Evolutionary conservation across 2,888 invertebrate species (phyloP).

Genomic region (Sarcophaga rosellei): DNA sequence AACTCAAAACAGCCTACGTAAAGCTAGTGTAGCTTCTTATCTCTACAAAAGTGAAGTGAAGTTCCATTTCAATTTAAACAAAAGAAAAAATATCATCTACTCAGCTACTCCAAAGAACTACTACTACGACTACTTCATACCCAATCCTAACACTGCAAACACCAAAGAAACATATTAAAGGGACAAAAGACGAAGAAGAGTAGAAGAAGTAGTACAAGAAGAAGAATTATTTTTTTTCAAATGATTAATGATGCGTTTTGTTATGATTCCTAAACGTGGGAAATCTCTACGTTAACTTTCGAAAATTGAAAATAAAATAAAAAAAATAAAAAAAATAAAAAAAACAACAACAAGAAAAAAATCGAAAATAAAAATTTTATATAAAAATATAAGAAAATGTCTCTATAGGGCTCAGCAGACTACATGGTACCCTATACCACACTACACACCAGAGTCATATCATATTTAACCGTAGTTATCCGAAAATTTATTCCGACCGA

Average conservation of each 20-base stretch:
- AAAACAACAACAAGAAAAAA: slow-evolving; percentile 16
- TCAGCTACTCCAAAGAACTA: background rate
- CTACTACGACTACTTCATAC: slow-evolving; percentile 3
- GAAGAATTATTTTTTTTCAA: slow-evolving; percentile 45
- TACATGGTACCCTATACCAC: too few species aligned
- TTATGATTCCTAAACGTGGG: slow-evolving; percentile 80
- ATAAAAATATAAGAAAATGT: background rate
- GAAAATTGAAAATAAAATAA: slow-evolving; percentile 32
- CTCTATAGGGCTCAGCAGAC: too few species aligned
- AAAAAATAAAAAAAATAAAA: slow-evolving; percentile 14
- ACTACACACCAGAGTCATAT: too few species aligned
- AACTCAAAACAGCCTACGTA: slow-evolving; percentile 42
- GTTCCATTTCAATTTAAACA: slow-evolving; percentile 40
- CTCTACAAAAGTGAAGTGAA: slow-evolving; percentile 11
- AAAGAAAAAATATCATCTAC: slow-evolving; percentile 1
- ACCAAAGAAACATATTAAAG: slow-evolving; percentile 15
- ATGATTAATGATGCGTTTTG: slow-evolving; percentile 79
- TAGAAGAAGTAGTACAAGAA: slow-evolving; percentile 21
- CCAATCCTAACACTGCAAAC: slow-evolving; percentile 8
- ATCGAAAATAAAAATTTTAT: slow-evolving; percentile 24
- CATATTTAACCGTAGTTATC: too few species aligned
- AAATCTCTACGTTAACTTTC: slow-evolving; percentile 72
- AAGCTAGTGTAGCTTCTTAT: slow-evolving; percentile 32
- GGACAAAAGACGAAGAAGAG: slow-evolving; percentile 27
- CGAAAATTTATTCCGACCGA: too few species aligned